Base-by-base conservation (phyloP, 2,888 invertebrate genomes). In the Chymomyza fuscimana region DNA sequence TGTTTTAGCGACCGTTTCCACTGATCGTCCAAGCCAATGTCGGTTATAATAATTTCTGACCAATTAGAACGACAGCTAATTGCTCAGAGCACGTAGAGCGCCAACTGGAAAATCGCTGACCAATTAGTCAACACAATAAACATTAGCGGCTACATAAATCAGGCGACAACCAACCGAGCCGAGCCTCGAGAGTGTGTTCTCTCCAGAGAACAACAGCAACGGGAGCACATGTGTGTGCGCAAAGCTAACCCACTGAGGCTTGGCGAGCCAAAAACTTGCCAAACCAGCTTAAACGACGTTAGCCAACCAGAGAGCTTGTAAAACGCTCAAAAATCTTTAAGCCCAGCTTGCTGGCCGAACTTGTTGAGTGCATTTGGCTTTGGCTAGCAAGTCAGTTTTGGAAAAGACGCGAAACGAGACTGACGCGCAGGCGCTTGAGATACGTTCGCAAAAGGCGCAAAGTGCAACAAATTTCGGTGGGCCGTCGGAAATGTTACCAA, bases 1-100 rank as follows among this genome's bases (percentile, higher is more conserved):
- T 67, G 75, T 75, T 79, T 67, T 65, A 19, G 19, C 4, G 63
- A n/a, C 59, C 25, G 58, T 19, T 40, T 61, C n/a, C 19, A 22
- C 60, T 1, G 32, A 54, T 67, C 72, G 72, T 77, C 78, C 60
- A 56, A 22, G 79, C 78, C 81, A 82, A 81, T 83, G 82, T 82
- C 81, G 82, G 84, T 78, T 79, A 84, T 83, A 86, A 83, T 85
- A 86, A 82, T 81, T 84, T 86, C 81, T 85, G 85, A 85, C 85
- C 85, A 85, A 85, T 85, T 85, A 85, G 85, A 85, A 85, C 77
- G 76, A 73, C 74, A 77, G 82, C 85, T 85, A 85, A 86, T 85
- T 85, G 86, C 86, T 85, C 86, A 81, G 81, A 58, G 67, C 56
- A 56, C 54, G 40, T 29, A 58, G 22, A 25, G 76, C 78, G 78